Percentiles rank a stretch among this genome's conserved stretches.
phyloP scores from a whole-genome alignment of 2,888 invertebrate genomes.

The Aleiodes leptofemur region DNA sequence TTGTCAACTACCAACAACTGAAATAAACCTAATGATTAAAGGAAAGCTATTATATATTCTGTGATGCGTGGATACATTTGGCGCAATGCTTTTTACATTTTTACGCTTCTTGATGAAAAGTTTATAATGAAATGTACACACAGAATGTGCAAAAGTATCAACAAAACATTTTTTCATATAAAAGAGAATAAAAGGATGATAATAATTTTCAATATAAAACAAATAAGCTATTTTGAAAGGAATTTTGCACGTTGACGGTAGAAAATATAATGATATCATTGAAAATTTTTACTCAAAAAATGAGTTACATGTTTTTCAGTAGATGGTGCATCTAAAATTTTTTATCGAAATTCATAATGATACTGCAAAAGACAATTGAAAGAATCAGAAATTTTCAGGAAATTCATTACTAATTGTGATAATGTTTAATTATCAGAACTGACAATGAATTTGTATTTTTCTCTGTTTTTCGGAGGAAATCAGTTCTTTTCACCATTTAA shows the following conservation, averaged over 20 bases:
- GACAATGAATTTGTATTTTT: conserved; percentile 5
- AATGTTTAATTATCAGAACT: conserved; percentile 11
- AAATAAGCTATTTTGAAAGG: conserved; percentile 10
- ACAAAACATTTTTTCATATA: not conserved
- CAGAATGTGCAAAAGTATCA: not conserved
- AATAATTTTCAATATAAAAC: not conserved
- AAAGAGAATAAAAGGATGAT: not conserved
- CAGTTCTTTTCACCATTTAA: not conserved
- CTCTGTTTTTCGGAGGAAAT: conserved; percentile 4
- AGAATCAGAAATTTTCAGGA: not conserved
- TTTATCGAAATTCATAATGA: not conserved
- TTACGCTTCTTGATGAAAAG: conserved; percentile 6
- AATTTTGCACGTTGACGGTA: not conserved
- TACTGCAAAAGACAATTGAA: not conserved
- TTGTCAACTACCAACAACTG: conserved; percentile 36
- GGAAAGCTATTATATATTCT: conserved; percentile 2
- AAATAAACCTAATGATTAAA: conserved; percentile 27
- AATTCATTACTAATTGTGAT: not conserved
- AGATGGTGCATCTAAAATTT: not conserved
- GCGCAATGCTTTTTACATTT: conserved; percentile 11
- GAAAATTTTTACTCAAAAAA: too few species aligned
- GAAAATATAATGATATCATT: too few species aligned
- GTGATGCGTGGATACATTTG: conserved; percentile 12
- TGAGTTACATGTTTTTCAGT: too few species aligned
- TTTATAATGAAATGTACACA: not conserved